Conservation (phyloP, 2,797 vertebrate genomes). For the Furcifer pardalis region DNA sequence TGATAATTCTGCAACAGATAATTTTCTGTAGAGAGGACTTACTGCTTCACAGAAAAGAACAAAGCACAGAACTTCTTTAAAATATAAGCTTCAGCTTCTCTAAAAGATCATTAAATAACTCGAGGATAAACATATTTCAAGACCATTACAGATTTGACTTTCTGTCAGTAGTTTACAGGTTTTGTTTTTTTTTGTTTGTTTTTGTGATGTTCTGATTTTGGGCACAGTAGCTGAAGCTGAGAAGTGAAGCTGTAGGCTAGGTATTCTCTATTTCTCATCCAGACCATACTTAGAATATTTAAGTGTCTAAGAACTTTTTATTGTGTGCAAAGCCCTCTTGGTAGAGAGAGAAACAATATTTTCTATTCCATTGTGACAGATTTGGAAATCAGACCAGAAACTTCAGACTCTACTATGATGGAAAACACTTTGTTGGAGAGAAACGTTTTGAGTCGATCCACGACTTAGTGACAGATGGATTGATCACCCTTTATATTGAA, state of each 20-base stretch:
- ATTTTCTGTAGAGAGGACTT: constrained; percentile 57
- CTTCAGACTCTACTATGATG: constrained; percentile 98
- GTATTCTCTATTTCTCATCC: constrained; percentile 45
- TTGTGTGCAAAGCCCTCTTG: constrained; percentile 70
- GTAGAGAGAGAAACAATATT: constrained; percentile 70
- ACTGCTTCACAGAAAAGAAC: constrained; percentile 40
- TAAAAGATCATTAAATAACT: constrained; percentile 61
- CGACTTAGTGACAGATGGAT: constrained; percentile 91
- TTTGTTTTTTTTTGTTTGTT: not conserved
- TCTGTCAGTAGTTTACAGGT: constrained; percentile 58
- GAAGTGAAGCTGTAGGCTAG: not conserved
- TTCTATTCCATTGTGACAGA: constrained; percentile 84
- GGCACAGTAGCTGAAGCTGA: constrained; percentile 49
- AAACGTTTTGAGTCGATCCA: constrained; percentile 93
- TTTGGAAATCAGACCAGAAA: constrained; percentile 98
- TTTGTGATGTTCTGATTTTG: constrained; percentile 59
- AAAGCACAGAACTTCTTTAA: constrained; percentile 59
- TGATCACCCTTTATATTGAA: constrained; percentile 93
- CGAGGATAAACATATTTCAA: constrained; percentile 67
- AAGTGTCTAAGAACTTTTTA: constrained; percentile 57
- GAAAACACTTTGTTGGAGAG: constrained; percentile 98
- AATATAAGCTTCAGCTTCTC: constrained; percentile 49
- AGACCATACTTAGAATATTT: constrained; percentile 43
- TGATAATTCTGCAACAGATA: constrained; percentile 67
- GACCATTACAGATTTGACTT: constrained; percentile 57